Percentiles rank a stretch among this genome's conserved stretches.
Conservation (phyloP, 2,113 vertebrate species). For the Pseudolaguvia tuberculata region DNA sequence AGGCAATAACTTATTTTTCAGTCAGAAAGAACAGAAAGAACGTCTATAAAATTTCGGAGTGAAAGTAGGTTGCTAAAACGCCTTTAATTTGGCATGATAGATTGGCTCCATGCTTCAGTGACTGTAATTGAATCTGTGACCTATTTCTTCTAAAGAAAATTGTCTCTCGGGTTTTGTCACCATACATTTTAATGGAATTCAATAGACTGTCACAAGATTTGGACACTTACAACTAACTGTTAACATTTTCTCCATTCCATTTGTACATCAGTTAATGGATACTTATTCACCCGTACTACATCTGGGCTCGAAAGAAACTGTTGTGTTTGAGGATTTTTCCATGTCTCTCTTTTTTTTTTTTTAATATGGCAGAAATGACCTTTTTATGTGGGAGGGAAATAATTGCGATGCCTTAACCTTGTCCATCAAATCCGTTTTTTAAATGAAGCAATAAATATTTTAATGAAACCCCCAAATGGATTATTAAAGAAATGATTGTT, state of each 20-base stretch:
- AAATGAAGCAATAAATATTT: background rate
- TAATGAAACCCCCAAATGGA: background rate
- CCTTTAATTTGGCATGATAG: constrained; percentile 99
- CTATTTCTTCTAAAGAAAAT: constrained; percentile 99
- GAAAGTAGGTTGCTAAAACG: constrained; percentile 99
- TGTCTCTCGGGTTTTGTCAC: constrained; percentile 95
- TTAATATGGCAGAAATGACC: background rate
- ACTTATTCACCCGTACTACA: constrained; percentile 65
- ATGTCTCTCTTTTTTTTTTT: background rate
- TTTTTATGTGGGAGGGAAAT: background rate
- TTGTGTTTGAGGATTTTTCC: constrained; percentile 18
- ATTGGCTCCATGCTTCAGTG: constrained; percentile 99
- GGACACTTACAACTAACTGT: constrained; percentile 84
- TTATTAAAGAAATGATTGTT: background rate
- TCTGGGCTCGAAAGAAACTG: constrained; percentile 13
- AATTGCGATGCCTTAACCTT: background rate
- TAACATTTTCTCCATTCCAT: constrained; percentile 79
- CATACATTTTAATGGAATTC: constrained; percentile 98
- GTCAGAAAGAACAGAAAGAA: constrained; percentile 80
- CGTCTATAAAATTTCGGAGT: constrained; percentile 98
- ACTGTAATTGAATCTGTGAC: constrained; percentile 99
- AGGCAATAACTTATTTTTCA: constrained; percentile 73
- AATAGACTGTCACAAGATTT: constrained; percentile 90
- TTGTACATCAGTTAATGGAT: constrained; percentile 81
- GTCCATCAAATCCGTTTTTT: constrained; percentile 1